phyloP scores from a whole-genome alignment of 2,113 vertebrate species.

The Cyanoliseus patagonus region DNA sequence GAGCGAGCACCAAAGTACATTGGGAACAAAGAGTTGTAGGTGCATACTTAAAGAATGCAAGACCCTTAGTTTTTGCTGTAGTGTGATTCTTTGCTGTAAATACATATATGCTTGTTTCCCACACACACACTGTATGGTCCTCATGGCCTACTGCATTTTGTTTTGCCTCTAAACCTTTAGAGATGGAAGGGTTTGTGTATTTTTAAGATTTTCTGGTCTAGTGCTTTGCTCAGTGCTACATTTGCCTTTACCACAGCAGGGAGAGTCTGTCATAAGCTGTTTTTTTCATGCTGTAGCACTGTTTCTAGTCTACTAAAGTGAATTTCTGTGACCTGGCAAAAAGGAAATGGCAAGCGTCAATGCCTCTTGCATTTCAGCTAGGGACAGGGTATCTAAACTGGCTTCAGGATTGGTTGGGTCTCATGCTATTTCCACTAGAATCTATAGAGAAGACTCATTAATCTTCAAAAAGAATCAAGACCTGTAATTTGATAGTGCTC shows the following conservation, averaged over 20 bases:
- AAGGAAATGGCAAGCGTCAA: neutral
- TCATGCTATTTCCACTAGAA: neutral
- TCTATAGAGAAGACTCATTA: neutral
- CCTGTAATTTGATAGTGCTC: neutral
- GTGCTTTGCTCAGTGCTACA: neutral
- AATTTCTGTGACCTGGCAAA: neutral
- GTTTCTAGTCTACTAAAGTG: constrained; percentile 1
- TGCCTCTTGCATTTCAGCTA: neutral
- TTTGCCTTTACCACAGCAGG: constrained; percentile 37
- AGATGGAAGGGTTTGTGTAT: neutral
- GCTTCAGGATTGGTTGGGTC: neutral
- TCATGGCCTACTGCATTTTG: neutral
- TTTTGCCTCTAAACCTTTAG: constrained; percentile 26
- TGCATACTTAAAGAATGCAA: neutral
- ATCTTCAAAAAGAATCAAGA: neutral
- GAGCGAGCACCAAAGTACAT: neutral
- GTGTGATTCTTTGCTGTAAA: constrained; percentile 56
- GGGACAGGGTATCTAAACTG: neutral
- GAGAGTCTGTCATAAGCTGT: neutral
- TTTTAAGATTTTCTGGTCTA: constrained; percentile 45
- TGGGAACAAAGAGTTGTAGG: neutral
- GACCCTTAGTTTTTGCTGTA: neutral
- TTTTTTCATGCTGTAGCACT: neutral
- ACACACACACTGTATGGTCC: neutral
- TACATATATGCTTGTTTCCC: constrained; percentile 13